Evolutionary conservation across 2,113 vertebrate genomes (phyloP).

Genomic region (Steatornis caripensis): DNA sequence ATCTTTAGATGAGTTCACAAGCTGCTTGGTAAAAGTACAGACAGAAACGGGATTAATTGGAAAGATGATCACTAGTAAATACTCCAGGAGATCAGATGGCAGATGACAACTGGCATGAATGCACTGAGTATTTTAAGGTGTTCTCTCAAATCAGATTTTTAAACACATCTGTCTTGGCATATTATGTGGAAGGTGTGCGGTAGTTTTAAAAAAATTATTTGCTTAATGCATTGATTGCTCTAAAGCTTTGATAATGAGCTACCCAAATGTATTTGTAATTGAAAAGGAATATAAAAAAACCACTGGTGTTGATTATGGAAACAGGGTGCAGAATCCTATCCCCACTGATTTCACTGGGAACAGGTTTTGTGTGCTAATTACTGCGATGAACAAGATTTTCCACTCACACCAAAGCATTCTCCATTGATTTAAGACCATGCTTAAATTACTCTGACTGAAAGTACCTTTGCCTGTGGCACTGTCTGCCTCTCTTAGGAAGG

Average conservation of each 20-base stretch:
- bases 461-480: neutral
- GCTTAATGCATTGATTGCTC: neutral
- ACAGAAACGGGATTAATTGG: neutral
- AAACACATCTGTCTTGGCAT: neutral
- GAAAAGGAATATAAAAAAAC: neutral
- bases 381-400: neutral
- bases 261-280: neutral
- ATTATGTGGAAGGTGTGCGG: neutral
- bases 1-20: neutral
- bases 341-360: neutral
- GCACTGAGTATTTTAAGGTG: neutral
- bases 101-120: rapidly evolving
- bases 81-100: neutral
- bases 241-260: neutral
- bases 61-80: neutral
- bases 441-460: neutral
- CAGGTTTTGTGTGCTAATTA: neutral
- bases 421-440: neutral
- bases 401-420: neutral
- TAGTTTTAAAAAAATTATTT: neutral
- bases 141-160: neutral
- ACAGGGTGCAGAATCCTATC: neutral
- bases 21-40: neutral
- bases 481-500: neutral
- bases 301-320: neutral